Base-by-base conservation (phyloP, 2,888 invertebrate genomes). In the Chalcis sispes region DNA sequence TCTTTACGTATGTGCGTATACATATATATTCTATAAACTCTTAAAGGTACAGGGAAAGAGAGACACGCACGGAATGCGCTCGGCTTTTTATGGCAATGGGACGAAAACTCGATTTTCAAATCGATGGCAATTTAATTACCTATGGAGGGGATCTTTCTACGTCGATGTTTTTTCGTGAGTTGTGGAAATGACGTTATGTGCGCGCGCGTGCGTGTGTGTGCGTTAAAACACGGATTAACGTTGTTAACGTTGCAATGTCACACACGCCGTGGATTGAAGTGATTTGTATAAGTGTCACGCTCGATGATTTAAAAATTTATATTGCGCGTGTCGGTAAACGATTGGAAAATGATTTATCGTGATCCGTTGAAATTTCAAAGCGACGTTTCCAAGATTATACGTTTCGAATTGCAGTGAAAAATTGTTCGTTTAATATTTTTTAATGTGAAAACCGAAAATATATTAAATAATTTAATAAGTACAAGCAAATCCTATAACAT, bases 11-110 rank as follows among this genome's bases (percentile, higher is more conserved):
- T 32, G 8, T 65, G 61, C 66, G 81, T 83, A 3, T 32, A 32
- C 32, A 3, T 32, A 32, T 65, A 66, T 72, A 82, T 83, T 83
- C 84, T 85, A 85, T 85, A 85, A 85, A 85, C 85, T 85, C 84
- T 85, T 83, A 83, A 83, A 81, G 81, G 82, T 54, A 74, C 80
- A 77, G 48, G 40, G 32, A 20, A 4, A 18, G 50, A 29, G 62
- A 61, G 50, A 71, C 18, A 52, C 23, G 36, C 32, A 29, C 66
- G 29, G 58, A 54, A 58, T 65, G 58, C 65, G 65, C 56, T 56
- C 36, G 8, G 54, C 62, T 74, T 75, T 75, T 75, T 75, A 75
- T 25, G 59, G 25, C 15, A 29, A 58, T 18, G 29, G 23, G 29
- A 56, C 27, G n/a, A 48, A 32, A 59, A 46, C 58, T 52, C 70